Percentiles rank a stretch among this genome's conserved stretches.
Evolutionary conservation across 2,113 vertebrate genomes (phyloP).

Genomic region (Oreochromis spilurus): DNA sequence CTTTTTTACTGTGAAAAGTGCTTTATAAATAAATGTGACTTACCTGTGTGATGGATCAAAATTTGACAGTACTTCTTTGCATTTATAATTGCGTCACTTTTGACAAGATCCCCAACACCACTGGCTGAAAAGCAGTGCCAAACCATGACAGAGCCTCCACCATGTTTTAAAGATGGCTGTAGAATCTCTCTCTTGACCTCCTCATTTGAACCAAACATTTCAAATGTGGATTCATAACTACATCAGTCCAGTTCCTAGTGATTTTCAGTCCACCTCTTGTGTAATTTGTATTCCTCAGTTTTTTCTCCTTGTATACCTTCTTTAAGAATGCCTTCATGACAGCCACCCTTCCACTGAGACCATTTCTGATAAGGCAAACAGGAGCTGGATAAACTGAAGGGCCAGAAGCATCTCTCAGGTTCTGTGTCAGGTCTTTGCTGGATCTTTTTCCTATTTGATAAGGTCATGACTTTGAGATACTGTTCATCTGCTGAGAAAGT

Average conservation of each 20-base stretch:
- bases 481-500: background rate
- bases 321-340: background rate
- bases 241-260: background rate
- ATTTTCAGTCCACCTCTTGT: background rate
- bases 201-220: background rate
- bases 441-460: background rate
- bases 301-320: background rate
- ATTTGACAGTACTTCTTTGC: background rate
- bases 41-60: background rate
- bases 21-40: background rate
- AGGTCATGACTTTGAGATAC: background rate
- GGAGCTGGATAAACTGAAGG: background rate
- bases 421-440: background rate
- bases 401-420: background rate
- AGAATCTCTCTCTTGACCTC: background rate
- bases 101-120: background rate
- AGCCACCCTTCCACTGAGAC: background rate
- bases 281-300: background rate
- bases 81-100: background rate
- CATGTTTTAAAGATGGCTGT: background rate
- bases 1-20: background rate
- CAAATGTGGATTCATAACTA: accelerated
- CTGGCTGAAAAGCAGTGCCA: background rate
- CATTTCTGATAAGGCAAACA: background rate
- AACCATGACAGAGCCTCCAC: background rate